Evolutionary conservation across 2,888 invertebrate genomes (phyloP).

Genomic region (Hedychridium roseum): DNA sequence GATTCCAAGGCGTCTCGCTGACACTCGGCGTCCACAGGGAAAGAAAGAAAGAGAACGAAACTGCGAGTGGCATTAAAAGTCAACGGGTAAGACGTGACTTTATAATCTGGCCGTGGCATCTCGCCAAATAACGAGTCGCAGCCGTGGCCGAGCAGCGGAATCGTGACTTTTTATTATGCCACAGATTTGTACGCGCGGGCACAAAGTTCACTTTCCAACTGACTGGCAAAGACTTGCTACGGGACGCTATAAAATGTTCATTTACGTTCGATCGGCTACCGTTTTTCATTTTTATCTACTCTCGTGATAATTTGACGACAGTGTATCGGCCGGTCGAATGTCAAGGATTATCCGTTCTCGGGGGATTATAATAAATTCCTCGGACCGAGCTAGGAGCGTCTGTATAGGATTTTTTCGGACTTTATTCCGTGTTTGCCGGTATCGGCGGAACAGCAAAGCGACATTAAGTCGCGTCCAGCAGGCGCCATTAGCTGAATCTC

Average conservation of each 20-base stretch:
- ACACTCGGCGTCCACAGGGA: constrained; percentile 1
- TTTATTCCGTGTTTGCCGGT: constrained; percentile 1
- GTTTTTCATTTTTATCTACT: background rate
- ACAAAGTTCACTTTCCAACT: constrained; percentile 4
- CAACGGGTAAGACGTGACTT: constrained; percentile 31
- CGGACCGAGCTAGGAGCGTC: background rate
- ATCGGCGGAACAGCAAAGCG: constrained; percentile 31
- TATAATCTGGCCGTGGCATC: constrained; percentile 38
- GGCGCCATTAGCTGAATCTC: constrained; percentile 28
- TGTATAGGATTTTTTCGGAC: background rate
- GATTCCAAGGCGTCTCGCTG: constrained; percentile 17
- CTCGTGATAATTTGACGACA: background rate
- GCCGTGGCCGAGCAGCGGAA: constrained; percentile 23
- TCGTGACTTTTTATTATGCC: constrained; percentile 39
- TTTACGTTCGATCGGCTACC: background rate
- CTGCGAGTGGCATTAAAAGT: constrained; percentile 34
- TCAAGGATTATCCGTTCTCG: no score
- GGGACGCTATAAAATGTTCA: no score
- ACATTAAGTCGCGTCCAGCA: constrained; percentile 22
- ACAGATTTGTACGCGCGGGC: constrained; percentile 18
- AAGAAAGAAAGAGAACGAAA: constrained; percentile 3
- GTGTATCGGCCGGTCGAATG: background rate
- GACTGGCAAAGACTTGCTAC: no score
- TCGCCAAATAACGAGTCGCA: constrained; percentile 35
- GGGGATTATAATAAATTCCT: background rate